Base-by-base conservation (phyloP, 2,888 invertebrate genomes). In the Cephalotes varians region DNA sequence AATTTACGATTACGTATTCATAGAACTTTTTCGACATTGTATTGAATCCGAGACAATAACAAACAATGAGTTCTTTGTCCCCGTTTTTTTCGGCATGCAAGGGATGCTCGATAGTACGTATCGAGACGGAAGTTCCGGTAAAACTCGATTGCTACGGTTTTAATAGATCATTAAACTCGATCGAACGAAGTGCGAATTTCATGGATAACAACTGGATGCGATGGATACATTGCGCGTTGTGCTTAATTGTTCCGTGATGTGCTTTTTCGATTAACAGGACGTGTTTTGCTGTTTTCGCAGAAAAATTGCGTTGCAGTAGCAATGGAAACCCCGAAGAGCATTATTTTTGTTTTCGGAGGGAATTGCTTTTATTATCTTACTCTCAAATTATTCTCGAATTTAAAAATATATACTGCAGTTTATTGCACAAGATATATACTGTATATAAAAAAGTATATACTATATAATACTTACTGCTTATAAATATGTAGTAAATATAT, bases 191-290 rank as follows among this genome's bases (percentile, higher is more conserved):
- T 40, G 81, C 47, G 74, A 81, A 76, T 74, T 84, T 84, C 82
- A 31, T 18, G 54, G 79, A 49, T 82, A 79, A 81, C 81, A 73
- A 65, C 81, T 71, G 76, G 74, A 21, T 64, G 79, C 47, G 67
- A 54, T 31, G 58, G 67, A 47, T 62, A 21, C 81, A 64, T 21
- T 37, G 79, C 71, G 51, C 80, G 80, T 37, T 76, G 54, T 49
- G 81, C 71, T 81, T 87, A 83, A 87, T 87, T 83, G 84, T 84
- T 65, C 67, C 69, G 51, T 31, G 74, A 74, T 86, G 74, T 80
- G 84, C 83, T 80, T 79, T 86, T 76, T 73, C 84, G 87, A 86
- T 88, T 85, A 88, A 89, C 88, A 65, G 84, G 80, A 80, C 80
- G 87, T 79, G 84, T 37, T 81, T 76, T 79, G 74, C 47, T 56